phyloP scores from a whole-genome alignment of 2,888 invertebrate genomes.

The Thymelicus lineola region DNA sequence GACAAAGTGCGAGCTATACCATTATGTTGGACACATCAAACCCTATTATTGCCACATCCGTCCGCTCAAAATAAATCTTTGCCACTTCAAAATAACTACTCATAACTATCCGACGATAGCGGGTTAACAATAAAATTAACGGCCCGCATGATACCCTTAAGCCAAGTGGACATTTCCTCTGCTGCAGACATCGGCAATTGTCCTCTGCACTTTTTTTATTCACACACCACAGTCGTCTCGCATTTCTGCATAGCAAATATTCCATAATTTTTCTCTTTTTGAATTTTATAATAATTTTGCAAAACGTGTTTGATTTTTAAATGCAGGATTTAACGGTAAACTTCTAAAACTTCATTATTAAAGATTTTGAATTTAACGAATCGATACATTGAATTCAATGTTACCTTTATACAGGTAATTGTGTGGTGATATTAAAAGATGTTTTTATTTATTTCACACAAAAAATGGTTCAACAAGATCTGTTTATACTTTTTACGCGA shows the following conservation, averaged over 20 bases:
- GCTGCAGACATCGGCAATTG: constrained; percentile 65
- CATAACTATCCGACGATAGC: constrained; percentile 32
- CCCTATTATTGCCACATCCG: constrained; percentile 33
- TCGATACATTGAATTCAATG: too few relatives aligned
- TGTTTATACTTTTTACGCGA: too few relatives aligned
- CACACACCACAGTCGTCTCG: constrained; percentile 36
- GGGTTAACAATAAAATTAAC: constrained; percentile 54
- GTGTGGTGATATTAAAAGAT: too few relatives aligned
- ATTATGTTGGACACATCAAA: neutral
- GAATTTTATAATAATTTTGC: neutral
- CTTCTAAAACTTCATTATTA: too few relatives aligned
- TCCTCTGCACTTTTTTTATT: constrained; percentile 54
- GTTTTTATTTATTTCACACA: too few relatives aligned
- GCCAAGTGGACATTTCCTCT: constrained; percentile 68
- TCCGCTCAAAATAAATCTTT: constrained; percentile 35
- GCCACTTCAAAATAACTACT: constrained; percentile 35
- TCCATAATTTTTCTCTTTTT: neutral
- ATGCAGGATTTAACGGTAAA: too few relatives aligned
- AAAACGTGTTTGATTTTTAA: neutral
- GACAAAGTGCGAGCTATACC: constrained; percentile 2
- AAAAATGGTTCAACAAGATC: too few relatives aligned
- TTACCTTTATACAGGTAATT: too few relatives aligned
- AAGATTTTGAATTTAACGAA: too few relatives aligned
- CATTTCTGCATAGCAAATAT: constrained; percentile 11
- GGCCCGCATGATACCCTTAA: constrained; percentile 63